Evolutionary conservation across 1,140 invertebrate species (phyloP).

Genomic region (Pogonomyrmex californicus): DNA sequence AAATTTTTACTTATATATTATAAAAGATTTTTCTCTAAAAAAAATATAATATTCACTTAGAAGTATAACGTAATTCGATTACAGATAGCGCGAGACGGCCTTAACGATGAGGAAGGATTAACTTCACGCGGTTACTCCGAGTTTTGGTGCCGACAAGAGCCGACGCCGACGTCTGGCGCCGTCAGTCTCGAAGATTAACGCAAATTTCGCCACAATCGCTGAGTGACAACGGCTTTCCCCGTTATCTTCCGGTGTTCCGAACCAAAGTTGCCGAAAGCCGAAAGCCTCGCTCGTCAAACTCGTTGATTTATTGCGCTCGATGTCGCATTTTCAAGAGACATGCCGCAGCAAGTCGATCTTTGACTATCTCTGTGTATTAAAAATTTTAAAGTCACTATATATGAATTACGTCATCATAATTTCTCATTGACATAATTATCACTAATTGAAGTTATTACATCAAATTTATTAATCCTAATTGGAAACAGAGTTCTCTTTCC

Average conservation of each 20-base stretch:
- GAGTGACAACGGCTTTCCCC: neutral
- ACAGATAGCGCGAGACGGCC: neutral
- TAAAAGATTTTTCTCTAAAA: neutral
- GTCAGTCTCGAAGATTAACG: neutral
- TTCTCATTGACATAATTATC: neutral
- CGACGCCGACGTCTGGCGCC: constrained; percentile 7
- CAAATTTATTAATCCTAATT: neutral
- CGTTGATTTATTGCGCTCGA: neutral
- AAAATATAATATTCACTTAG: neutral
- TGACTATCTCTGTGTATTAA: neutral
- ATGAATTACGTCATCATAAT: neutral
- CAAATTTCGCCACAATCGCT: neutral
- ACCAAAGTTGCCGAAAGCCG: neutral
- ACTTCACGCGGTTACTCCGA: neutral
- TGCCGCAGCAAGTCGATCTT: neutral
- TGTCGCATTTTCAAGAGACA: neutral
- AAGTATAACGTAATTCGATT: neutral
- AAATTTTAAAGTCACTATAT: neutral
- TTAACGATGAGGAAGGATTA: constrained; percentile 13
- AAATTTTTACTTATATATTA: neutral
- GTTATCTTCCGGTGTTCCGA: neutral
- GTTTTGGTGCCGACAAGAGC: constrained; percentile 15
- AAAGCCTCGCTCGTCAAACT: neutral
- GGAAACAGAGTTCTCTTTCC: neutral
- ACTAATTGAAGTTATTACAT: neutral